Base-by-base conservation (phyloP, 2,888 invertebrate species). In the Drosophila mayaguana region DNA sequence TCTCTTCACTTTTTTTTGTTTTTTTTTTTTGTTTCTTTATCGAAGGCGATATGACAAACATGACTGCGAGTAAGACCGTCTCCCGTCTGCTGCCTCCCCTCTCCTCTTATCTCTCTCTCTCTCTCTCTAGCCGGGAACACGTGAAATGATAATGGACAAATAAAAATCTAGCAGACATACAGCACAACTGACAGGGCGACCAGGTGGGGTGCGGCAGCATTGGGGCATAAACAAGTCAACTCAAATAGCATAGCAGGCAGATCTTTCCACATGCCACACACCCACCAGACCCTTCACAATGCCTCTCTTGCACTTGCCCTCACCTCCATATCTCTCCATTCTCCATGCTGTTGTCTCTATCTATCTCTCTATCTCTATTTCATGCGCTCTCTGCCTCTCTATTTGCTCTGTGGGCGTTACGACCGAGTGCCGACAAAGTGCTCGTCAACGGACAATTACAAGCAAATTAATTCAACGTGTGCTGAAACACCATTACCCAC, bases 381-480 rank as follows among this genome's bases (percentile, higher is more conserved):
- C 25, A 25, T 25, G 25, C 38, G 54, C 16, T 34, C 45, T 34
- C 34, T 12, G 14, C 25, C 22, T 43, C 20, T 51, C 25, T 70
- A 51, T 74, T 60, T 74, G 50, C 53, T 45, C 45, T 60, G 85
- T 73, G 77, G 76, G 72, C 72, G 81, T 72, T 75, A 57, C 69
- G 69, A 56, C 42, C 74, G 64, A 69, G 72, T 80, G 88, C 83
- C 83, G 87, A 86, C 83, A 83, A 88, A 83, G 83, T 80, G 89
- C 89, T 86, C 79, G 87, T 84, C 89, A 86, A 86, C 73, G 76
- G 73, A 88, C 89, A 84, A 88, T 88, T 88, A 84, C 83, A 84
- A 86, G 81, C 81, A 79, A 84, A 88, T 87, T 84, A 84, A 84
- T 88, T 84, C 75, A 88, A 81, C 72, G 85, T 76, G 65, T 70